Conservation (phyloP, 2,888 invertebrate species). For the Merodon equestris region DNA sequence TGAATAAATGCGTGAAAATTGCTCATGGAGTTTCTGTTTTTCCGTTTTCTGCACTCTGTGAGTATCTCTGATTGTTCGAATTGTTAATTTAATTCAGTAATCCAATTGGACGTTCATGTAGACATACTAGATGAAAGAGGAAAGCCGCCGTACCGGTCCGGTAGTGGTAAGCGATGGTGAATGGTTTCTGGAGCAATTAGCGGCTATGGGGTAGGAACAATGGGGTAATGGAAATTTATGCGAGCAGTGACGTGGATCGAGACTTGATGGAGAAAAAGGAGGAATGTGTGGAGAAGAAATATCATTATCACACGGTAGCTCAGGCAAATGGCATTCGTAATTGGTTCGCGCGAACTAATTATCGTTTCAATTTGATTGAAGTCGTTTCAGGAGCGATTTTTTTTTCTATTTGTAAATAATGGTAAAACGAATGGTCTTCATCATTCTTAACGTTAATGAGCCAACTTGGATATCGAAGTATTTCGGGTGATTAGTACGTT, state of each 20-base stretch:
- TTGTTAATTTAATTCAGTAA: conserved; percentile 63
- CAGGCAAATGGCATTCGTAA: neutral
- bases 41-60: neutral
- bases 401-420: neutral
- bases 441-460: too few relatives aligned
- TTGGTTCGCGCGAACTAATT: neutral
- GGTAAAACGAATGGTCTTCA: neutral
- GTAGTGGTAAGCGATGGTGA: neutral
- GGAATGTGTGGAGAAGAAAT: neutral
- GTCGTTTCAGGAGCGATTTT: conserved; percentile 1
- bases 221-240: conserved; percentile 24
- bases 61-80: conserved; percentile 43
- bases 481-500: too few relatives aligned
- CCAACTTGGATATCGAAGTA: too few relatives aligned
- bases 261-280: too few relatives aligned
- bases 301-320: conserved; percentile 19
- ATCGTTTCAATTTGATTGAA: neutral
- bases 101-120: conserved; percentile 49
- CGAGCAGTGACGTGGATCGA: conserved; percentile 39
- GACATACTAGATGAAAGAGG: conserved; percentile 39
- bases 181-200: conserved; percentile 25
- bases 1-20: conserved; percentile 53
- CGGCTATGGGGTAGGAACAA: conserved; percentile 57
- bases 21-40: conserved; percentile 32
- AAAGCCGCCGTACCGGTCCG: conserved; percentile 44